Base-by-base conservation (phyloP, 2,113 vertebrate species). In the Origma solitaria region DNA sequence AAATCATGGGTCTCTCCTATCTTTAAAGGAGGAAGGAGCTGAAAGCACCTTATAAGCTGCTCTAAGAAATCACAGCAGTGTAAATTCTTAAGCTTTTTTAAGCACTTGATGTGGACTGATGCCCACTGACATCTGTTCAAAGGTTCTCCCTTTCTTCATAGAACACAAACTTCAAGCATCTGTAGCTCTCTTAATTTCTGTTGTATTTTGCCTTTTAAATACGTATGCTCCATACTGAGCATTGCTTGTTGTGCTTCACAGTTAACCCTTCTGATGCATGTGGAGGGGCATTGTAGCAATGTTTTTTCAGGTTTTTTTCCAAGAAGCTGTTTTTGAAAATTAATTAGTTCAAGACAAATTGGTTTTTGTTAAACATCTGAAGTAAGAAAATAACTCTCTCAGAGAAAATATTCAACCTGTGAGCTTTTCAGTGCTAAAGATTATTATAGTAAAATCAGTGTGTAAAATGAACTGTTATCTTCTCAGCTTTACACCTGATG, bases 211-310 rank as follows among this genome's bases (percentile, higher is more conserved):
- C 33, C 6, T 54, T 68, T 40, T 49, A 66, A 58, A 40, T 53
- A 15, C 1, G 0, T 30, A 2, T 0, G 0, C 38, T 66, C 9
- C 12, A 5, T 54, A 25, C 10, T 23, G 13, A 66, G 47, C n/a
- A 23, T 10, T 62, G 15, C 28, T 9, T 10, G 14, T 57, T 66
- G 28, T 50, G 13, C 62, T 75, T 50, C 42, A 22, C 2, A 1
- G 17, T 62, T n/a, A 78, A 45, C 13, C 11, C 21, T 62, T 62
- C 31, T 47, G 33, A 38, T 64, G 27, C 18, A 6, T 5, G 21
- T 58, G 35, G 27, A 72, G n/a, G 23, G 21, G 24, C 24, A 11
- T 1, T 31, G 33, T 40, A 64, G 49, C 33, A 54, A 50, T 42
- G 2, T 20, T 31, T 57, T 14, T 61, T 57, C 10, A 5, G 1